These are phyloP conservation scores for Mallotus villosus DNA, from an alignment of 2,797 vertebrate genomes.

Conservation along the genomic window DNA sequence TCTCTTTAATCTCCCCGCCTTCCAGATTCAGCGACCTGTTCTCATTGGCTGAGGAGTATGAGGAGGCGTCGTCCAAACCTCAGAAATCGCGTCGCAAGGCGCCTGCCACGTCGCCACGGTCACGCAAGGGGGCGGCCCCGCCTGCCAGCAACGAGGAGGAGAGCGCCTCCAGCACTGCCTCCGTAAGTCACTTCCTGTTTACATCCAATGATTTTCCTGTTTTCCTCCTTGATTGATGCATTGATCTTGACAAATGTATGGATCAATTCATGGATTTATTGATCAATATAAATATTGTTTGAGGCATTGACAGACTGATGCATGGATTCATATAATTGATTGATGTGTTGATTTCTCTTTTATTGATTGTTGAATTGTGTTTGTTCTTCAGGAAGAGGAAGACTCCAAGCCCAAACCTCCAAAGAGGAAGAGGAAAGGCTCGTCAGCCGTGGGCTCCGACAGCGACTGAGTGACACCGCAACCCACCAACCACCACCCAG, in stretches of 20 bases:
- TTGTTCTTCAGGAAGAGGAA: conserved; percentile 84
- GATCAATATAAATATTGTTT: too few relatives aligned
- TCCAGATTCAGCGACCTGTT: conserved; percentile 92
- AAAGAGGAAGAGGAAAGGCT: conserved; percentile 92
- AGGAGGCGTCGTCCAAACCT: conserved; percentile 88
- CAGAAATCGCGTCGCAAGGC: conserved; percentile 89
- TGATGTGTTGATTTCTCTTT: not conserved
- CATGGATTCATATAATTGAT: not conserved
- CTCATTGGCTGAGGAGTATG: conserved; percentile 90
- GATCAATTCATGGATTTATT: not conserved
- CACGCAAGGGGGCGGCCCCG: conserved; percentile 82
- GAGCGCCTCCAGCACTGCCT: conserved; percentile 87
- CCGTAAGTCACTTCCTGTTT: conserved; percentile 68
- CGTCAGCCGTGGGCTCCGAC: conserved; percentile 89
- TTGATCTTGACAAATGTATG: too few relatives aligned
- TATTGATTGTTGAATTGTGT: not conserved
- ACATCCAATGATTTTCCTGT: too few relatives aligned
- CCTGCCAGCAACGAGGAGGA: conserved; percentile 88
- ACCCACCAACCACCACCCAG: conserved; percentile 44
- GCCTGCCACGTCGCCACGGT: conserved; percentile 83
- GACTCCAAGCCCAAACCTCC: conserved; percentile 92
- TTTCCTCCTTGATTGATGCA: not conserved
- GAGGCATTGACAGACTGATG: not conserved
- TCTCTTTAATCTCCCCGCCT: not conserved
- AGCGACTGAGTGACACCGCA: conserved; percentile 78